Evolutionary conservation across 2,888 invertebrate genomes (phyloP), one percentile per base, ranked within the genome.

Genomic region (Neria commutata): DNA sequence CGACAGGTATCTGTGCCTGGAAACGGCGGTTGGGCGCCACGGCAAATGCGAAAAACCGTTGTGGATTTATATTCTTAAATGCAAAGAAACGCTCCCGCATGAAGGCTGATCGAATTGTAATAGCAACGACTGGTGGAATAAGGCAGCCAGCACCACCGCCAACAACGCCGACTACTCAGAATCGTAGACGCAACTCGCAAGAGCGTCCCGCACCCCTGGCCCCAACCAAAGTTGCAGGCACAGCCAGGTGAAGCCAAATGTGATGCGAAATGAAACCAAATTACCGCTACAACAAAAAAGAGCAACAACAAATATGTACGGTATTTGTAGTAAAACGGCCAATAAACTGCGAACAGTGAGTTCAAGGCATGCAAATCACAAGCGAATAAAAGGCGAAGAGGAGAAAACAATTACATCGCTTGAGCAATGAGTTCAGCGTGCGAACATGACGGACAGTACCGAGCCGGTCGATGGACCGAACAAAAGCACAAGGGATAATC

Each of bases 321-420:
- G 75, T 75, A 77, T 77, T 75, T 72, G 75, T 75, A 76, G 75
- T 75, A 75, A 76, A 75, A 72, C 76, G 77, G 75, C 76, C 75
- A 75, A 75, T 76, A 75, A 75, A 75, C 75, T 77, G 67, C 71
- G 67, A 68, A 67, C 70, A 70, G 68, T 64, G 76, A 75, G 75
- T 75, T 75, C 75, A 75, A 75, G 75, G 77, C 75, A 75, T 76
- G 75, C 69, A 72, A 71, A 72, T 68, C 16, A 10, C 25, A 48
- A 23, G n/a, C 56, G 45, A 54, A 45, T 37, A 53, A 60, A 23
- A 49, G 45, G 51, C 54, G 53, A 42, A 58, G 3, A 33, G 25
- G 25, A 48, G 25, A 26, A 46, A 8, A 46, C 37, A 37, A 42
- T 42, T 42, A 42, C 17, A 49, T 11, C 5, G 37, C 42, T 58